Evolutionary conservation across 2,113 vertebrate genomes (phyloP).

Genomic region (Tetrax tetrax): DNA sequence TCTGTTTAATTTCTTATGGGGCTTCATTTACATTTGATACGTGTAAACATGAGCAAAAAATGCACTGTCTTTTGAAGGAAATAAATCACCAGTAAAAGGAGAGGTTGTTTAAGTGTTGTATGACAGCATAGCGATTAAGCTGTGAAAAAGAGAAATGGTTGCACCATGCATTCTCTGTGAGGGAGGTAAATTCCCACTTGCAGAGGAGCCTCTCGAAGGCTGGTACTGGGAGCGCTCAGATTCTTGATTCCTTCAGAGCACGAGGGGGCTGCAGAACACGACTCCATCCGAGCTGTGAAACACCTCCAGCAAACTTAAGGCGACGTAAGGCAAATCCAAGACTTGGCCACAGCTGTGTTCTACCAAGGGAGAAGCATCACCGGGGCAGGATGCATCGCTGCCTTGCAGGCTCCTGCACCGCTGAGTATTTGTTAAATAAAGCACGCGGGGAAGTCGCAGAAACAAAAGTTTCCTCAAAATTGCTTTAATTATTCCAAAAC

Average conservation of each 20-base stretch:
- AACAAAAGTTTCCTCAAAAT: neutral
- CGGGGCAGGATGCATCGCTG: neutral
- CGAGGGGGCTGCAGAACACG: neutral
- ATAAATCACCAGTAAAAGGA: neutral
- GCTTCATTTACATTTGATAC: neutral
- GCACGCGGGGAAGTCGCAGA: neutral
- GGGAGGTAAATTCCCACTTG: neutral
- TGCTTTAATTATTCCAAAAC: neutral
- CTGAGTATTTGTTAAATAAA: neutral
- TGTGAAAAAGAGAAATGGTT: neutral
- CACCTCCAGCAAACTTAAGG: neutral
- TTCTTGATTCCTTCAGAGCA: neutral
- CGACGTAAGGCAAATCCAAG: neutral
- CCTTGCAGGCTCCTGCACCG: rapidly evolving
- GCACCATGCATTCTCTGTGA: rapidly evolving
- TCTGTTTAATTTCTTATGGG: neutral
- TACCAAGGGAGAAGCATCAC: neutral
- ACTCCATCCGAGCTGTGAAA: neutral
- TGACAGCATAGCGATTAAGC: neutral
- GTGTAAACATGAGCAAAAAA: neutral
- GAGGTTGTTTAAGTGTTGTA: neutral
- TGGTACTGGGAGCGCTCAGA: rapidly evolving
- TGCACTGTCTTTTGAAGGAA: neutral
- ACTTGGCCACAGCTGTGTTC: neutral
- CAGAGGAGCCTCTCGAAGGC: neutral